phyloP scores from a whole-genome alignment of 2,113 vertebrate genomes.

The Jacana jacana region DNA sequence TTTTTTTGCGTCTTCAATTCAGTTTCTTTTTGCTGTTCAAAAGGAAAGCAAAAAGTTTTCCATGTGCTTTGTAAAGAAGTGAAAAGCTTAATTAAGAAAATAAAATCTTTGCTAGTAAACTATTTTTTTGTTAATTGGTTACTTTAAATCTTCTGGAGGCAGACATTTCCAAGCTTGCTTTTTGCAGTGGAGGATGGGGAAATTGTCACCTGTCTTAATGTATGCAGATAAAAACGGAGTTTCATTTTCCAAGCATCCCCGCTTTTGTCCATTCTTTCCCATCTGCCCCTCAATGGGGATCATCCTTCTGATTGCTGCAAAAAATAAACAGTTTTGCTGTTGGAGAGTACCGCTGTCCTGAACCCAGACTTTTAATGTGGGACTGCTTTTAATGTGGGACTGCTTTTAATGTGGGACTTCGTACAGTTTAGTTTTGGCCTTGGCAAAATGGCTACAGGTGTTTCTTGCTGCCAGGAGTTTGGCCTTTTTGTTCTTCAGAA shows the following conservation, averaged over 20 bases:
- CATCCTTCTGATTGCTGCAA: not conserved
- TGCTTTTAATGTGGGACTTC: not conserved
- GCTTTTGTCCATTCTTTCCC: not conserved
- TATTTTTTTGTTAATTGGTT: not conserved
- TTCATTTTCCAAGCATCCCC: not conserved
- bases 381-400: not conserved
- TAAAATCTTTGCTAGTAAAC: not conserved
- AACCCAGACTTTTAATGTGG: not conserved
- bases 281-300: not conserved
- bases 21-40: not conserved
- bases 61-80: not conserved
- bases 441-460: not conserved
- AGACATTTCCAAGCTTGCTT: not conserved
- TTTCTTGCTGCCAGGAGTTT: not conserved
- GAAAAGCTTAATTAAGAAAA: not conserved
- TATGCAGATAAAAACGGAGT: not conserved
- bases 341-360: not conserved
- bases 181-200: not conserved
- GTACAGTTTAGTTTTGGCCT: not conserved
- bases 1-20: not conserved
- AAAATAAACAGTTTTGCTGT: not conserved
- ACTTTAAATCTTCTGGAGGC: not conserved
- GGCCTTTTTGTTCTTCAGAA: not conserved
- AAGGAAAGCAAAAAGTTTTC: not conserved
- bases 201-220: not conserved